A percentile compares a stretch with the other conserved stretches of the same genome.
These are phyloP conservation scores for Eupelmus urozonus DNA, from an alignment of 2,888 invertebrate genomes.

Conservation along the genomic window DNA sequence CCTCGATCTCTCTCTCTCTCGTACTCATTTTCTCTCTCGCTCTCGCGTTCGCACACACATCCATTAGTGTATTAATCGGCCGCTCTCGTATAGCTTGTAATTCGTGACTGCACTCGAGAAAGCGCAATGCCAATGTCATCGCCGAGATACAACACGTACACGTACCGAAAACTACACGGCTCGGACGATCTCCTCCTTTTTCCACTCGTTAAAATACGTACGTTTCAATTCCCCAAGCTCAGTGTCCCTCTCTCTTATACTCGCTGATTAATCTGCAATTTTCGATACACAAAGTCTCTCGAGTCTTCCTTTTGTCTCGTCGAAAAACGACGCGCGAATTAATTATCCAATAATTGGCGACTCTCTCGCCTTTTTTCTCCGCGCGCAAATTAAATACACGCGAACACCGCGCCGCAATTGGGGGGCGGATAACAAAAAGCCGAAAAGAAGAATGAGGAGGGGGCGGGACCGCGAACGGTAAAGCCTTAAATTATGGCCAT, in stretches of 20 bases:
- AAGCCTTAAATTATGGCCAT: slow-evolving; percentile 33
- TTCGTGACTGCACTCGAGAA: slow-evolving; percentile 26
- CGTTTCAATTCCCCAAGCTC: no score
- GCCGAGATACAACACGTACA: no score
- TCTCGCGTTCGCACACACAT: slow-evolving; percentile 5
- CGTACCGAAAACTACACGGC: slow-evolving; percentile 1
- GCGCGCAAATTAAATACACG: no score
- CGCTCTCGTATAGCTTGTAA: neutral
- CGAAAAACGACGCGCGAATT: neutral
- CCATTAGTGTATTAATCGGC: slow-evolving; percentile 29
- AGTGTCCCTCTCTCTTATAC: no score
- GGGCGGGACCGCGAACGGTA: slow-evolving; percentile 51
- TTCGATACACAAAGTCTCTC: neutral
- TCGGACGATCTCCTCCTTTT: neutral
- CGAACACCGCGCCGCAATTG: no score
- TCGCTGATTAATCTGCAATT: slow-evolving; percentile 2
- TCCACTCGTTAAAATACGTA: no score
- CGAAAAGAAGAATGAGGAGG: no score
- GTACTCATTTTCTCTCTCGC: neutral
- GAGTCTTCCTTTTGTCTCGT: neutral
- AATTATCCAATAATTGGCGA: slow-evolving; percentile 29
- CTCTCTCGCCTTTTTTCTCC: no score
- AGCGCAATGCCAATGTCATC: slow-evolving; percentile 3
- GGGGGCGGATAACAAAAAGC: no score
- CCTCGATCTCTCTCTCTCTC: slow-evolving; percentile 1